Conservation (phyloP, 2,113 vertebrate genomes). For the Beaufortia kweichowensis region DNA sequence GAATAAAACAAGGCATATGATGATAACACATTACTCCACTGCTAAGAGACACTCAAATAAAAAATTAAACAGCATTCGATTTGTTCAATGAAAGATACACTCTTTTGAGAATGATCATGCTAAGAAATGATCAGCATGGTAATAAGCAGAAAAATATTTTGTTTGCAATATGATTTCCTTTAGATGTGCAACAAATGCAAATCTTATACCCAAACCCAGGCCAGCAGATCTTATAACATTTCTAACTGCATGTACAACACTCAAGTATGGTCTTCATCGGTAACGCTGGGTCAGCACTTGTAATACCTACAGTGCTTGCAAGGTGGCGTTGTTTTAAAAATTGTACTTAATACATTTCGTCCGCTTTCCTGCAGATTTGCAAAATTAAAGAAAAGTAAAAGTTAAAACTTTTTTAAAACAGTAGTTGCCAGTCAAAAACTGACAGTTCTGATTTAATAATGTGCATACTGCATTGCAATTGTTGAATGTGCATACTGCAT, state of each 20-base stretch:
- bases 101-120: slow-evolving; percentile 13
- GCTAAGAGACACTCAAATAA: slow-evolving; percentile 5
- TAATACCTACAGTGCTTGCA: not conserved
- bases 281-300: not conserved
- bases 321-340: not conserved
- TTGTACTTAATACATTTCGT: no score
- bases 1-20: slow-evolving; percentile 36
- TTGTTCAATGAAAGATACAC: slow-evolving; percentile 1
- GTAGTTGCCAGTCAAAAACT: no score
- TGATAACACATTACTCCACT: slow-evolving; percentile 14
- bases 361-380: no score
- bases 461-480: no score
- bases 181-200: slow-evolving; percentile 2
- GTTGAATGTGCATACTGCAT: no score
- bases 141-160: not conserved
- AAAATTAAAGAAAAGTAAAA: no score
- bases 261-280: not conserved
- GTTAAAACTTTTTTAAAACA: no score
- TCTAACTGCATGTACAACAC: not conserved
- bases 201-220: slow-evolving; percentile 1
- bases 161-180: not conserved
- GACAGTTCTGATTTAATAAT: no score
- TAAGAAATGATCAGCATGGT: not conserved
- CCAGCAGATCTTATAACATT: not conserved
- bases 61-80: not conserved